Evolutionary conservation across 2,797 vertebrate genomes (phyloP).

Genomic region (Phoxinus dragarum): DNA sequence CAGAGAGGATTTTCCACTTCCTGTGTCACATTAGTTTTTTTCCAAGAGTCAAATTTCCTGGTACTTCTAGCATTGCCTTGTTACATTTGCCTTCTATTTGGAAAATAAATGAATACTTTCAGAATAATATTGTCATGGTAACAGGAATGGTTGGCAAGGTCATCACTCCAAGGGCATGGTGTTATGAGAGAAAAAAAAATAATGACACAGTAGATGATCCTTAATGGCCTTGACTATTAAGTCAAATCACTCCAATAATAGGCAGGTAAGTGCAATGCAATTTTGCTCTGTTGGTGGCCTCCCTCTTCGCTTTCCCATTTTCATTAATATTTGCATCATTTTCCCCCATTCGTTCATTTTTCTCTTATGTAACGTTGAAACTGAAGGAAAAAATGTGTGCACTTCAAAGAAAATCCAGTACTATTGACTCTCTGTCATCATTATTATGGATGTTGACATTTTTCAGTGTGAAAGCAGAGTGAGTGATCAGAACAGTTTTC

Average conservation of each 20-base stretch:
- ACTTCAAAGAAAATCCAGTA: background rate
- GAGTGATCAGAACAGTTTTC: slow-evolving; percentile 4
- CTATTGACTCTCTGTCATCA: slow-evolving; percentile 9
- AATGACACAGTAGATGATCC: slow-evolving; percentile 53
- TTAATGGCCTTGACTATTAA: slow-evolving; percentile 59
- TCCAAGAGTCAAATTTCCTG: slow-evolving; percentile 12
- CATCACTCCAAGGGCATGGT: slow-evolving; percentile 47
- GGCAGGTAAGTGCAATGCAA: slow-evolving; percentile 56
- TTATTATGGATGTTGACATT: background rate
- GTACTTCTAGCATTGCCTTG: slow-evolving; percentile 37
- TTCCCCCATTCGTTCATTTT: background rate
- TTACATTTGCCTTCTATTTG: slow-evolving; percentile 5
- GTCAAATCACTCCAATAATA: slow-evolving; percentile 54
- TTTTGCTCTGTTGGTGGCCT: slow-evolving; percentile 52
- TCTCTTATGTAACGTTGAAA: slow-evolving; percentile 3
- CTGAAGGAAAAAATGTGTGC: background rate
- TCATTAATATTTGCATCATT: slow-evolving; percentile 45
- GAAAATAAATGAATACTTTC: slow-evolving; percentile 40
- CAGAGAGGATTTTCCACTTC: slow-evolving; percentile 3
- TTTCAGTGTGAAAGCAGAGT: background rate
- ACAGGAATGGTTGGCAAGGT: slow-evolving; percentile 35
- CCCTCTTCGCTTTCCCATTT: slow-evolving; percentile 31
- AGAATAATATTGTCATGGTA: slow-evolving; percentile 54
- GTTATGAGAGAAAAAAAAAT: slow-evolving; percentile 40
- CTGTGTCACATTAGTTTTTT: background rate